Conservation (phyloP, 1,140 invertebrate genomes). For the Achatina immaculata region DNA sequence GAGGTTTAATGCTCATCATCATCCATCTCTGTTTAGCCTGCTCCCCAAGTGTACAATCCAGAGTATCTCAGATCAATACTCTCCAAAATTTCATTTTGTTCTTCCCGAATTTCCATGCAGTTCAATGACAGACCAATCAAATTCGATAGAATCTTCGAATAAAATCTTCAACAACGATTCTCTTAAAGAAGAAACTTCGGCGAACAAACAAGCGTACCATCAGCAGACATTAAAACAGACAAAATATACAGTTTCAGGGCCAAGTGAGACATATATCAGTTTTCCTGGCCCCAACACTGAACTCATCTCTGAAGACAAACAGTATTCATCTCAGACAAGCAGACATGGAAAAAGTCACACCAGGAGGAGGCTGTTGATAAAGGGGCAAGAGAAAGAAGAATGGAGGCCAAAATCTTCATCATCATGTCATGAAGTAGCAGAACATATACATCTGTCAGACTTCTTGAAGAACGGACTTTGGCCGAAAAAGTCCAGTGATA, state of each 20-base stretch:
- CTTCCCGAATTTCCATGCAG: neutral
- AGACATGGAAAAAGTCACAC: conserved; percentile 3
- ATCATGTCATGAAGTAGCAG: no score
- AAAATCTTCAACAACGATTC: no score
- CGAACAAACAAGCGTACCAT: no score
- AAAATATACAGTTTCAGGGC: no score
- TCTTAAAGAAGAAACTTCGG: no score
- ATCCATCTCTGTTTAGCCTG: neutral
- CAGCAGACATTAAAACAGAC: no score
- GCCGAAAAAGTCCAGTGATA: no score
- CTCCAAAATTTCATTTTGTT: neutral
- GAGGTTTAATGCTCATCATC: no score
- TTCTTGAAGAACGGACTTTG: no score
- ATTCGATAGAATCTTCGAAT: neutral
- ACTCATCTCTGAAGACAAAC: neutral
- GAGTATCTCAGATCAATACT: neutral
- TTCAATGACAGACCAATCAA: neutral
- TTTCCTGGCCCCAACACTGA: no score
- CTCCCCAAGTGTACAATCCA: neutral
- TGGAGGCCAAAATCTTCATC: neutral
- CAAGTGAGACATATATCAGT: no score
- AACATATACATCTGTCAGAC: no score
- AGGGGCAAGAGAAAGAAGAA: neutral
- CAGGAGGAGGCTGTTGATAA: neutral
- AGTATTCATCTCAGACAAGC: neutral